Percentiles rank a stretch among this genome's conserved stretches.
phyloP scores from a whole-genome alignment of 2,797 vertebrate species.

The Gymnothorax javanicus region DNA sequence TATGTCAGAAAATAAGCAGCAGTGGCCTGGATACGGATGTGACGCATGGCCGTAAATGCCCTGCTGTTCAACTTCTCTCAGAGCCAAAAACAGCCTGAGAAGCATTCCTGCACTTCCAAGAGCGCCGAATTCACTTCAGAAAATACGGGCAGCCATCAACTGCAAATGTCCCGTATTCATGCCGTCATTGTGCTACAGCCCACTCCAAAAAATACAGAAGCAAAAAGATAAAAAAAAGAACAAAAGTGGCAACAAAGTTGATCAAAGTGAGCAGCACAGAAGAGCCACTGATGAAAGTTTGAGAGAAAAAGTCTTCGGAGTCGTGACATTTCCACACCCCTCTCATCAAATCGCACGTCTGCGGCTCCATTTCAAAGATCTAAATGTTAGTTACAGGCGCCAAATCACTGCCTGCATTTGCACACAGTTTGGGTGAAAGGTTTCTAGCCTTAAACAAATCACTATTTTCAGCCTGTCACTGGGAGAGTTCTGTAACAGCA shows the following conservation, averaged over 20 bases:
- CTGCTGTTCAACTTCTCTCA: neutral
- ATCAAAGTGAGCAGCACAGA: neutral
- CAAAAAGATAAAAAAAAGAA: neutral
- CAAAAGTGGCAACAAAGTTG: neutral
- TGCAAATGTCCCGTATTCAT: neutral
- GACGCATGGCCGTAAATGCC: neutral
- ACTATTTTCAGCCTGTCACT: constrained; percentile 31
- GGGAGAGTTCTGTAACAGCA: neutral
- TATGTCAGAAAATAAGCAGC: neutral
- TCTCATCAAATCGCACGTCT: neutral
- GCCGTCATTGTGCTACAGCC: neutral
- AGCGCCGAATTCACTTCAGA: neutral
- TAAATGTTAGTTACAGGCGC: neutral
- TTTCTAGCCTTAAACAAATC: constrained; percentile 2
- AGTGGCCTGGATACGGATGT: neutral
- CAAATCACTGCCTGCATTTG: constrained; percentile 4
- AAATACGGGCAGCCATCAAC: constrained; percentile 7
- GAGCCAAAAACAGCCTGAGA: neutral
- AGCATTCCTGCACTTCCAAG: neutral
- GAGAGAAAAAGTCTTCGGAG: neutral
- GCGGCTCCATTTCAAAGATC: neutral
- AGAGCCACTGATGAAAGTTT: neutral
- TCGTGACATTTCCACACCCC: neutral
- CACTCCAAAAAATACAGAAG: neutral
- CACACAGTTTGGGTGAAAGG: neutral